These are phyloP conservation scores for Drosophila robusta DNA, from an alignment of 2,888 invertebrate genomes.

Conservation along the genomic window DNA sequence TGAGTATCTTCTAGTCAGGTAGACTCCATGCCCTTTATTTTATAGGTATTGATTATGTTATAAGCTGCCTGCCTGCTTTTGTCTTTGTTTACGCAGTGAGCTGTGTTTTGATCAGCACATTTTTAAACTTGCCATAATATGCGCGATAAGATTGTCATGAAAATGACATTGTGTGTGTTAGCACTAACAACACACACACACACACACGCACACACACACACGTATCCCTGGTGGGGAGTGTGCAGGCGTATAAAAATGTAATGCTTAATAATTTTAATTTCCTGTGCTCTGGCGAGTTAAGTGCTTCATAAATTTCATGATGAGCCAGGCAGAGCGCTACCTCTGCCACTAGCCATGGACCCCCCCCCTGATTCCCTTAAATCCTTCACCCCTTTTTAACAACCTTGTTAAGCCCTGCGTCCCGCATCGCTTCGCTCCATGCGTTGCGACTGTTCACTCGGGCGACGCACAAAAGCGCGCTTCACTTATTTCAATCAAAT, in stretches of 20 bases:
- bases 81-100: constrained; percentile 12
- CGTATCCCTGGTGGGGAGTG: constrained; percentile 2
- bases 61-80: neutral
- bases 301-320: constrained; percentile 68
- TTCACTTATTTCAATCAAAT: constrained; percentile 79
- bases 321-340: constrained; percentile 44
- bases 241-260: constrained; percentile 32
- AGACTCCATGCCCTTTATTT: too few species aligned
- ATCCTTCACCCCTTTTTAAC: neutral
- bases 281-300: constrained; percentile 54
- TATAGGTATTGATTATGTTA: neutral
- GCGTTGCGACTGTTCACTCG: constrained; percentile 63
- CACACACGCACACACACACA: neutral
- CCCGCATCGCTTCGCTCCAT: neutral
- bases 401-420: constrained; percentile 1
- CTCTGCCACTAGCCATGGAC: neutral
- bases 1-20: too few species aligned
- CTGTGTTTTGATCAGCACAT: constrained; percentile 34
- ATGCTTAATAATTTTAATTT: constrained; percentile 68
- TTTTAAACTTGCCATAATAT: constrained; percentile 35
- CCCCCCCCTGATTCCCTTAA: neutral
- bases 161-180: constrained; percentile 44
- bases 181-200: constrained; percentile 10
- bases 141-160: constrained; percentile 39
- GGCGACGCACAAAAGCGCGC: constrained; percentile 75